Evolutionary conservation across 2,113 vertebrate genomes (phyloP).

Genomic region (Cyanoramphus novaezelandiae): DNA sequence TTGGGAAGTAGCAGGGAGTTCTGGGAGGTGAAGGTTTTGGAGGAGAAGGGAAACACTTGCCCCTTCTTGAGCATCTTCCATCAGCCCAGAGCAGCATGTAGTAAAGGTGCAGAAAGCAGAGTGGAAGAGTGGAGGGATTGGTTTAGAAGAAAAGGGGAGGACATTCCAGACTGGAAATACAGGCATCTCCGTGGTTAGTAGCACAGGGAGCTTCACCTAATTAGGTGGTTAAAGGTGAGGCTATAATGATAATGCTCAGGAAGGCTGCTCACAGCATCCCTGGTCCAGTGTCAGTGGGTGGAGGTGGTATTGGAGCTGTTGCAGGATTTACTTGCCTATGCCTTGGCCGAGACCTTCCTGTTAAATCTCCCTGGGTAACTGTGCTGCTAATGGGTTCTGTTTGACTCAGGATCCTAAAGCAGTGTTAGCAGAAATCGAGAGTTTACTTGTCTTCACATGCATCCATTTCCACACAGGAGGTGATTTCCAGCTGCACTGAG

Average conservation of each 20-base stretch:
- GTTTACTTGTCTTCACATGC: not conserved
- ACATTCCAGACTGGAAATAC: not conserved
- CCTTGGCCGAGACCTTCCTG: not conserved
- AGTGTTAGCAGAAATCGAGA: not conserved
- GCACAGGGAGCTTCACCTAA: not conserved
- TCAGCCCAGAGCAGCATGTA: not conserved
- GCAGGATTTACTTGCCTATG: not conserved
- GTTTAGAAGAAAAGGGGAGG: not conserved
- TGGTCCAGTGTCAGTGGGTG: not conserved
- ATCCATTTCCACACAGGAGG: not conserved
- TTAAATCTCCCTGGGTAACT: not conserved
- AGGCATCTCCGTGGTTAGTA: not conserved
- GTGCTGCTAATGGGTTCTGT: not conserved
- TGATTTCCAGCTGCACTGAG: not conserved
- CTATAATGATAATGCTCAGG: not conserved
- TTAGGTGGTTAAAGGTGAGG: not conserved
- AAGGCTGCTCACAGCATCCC: not conserved
- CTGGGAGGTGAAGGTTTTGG: not conserved
- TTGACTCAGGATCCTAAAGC: not conserved
- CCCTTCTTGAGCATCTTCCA: not conserved
- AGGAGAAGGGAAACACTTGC: not conserved
- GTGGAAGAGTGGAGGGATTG: not conserved
- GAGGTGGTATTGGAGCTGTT: not conserved
- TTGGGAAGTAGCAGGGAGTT: not conserved
- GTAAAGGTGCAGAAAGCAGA: not conserved